Evolutionary conservation across 2,797 vertebrate species (phyloP), one percentile per base, ranked within the genome.

Genomic region (Poecilia gillii): DNA sequence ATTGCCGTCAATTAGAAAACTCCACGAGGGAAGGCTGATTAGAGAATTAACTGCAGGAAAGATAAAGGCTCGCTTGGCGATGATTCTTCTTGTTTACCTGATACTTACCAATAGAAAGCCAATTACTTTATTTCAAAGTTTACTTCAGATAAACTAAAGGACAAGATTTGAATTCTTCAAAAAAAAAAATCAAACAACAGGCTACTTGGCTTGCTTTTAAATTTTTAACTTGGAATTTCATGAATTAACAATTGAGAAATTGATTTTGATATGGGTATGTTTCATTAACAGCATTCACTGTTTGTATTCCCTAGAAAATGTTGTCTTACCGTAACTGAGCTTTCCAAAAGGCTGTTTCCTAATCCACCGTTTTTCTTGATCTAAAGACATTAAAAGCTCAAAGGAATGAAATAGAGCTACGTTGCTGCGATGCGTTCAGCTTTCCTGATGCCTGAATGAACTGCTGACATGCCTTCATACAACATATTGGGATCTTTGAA

Each of bases 1-100:
- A 80, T 82, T 84, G 77, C 55, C 75, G 74, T 82, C 82, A 84
- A 82, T 87, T 78, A 86, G 36, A 81, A 83, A 76, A 77, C 66
- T 70, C 53, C 70, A 16, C 23, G 23, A 78, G 43, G 68, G 70
- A 78, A 81, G 80, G 80, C 81, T 85, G 77, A 87, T 90, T 79
- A 86, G 74, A 81, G 81, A 43, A 25, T 77, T 85, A 41, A 18
- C 47, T 49, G 47, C 80, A 46, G 43, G 55, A n/a, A 70, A 75
- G 80, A 70, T 12, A 62, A 76, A 68, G 47, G 53, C 43, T 77
- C 57, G 39, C 6, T 41, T 62, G 43, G 41, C 23, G 28, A 13
- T 25, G 47, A 72, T 45, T 43, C 36, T 20, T 55, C 66, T 43
- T 77, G 55, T 72, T 72, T 59, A 36, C 28, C 53, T 75, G 55